Conservation (phyloP, 2,888 invertebrate species). For the Chesias legatella region DNA sequence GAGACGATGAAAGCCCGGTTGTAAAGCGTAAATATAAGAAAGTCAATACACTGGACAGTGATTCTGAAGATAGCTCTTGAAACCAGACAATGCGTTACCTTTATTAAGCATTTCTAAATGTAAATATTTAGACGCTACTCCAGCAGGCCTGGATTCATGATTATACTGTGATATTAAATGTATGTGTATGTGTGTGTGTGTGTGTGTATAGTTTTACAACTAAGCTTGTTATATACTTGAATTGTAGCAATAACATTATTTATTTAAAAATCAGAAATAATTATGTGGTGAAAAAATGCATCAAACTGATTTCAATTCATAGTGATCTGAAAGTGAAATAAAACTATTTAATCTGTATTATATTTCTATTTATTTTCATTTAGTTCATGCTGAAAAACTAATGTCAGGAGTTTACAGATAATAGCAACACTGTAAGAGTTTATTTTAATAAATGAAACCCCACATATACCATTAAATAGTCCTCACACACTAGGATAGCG, state of each 20-base stretch:
- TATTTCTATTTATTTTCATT: slow-evolving; percentile 10
- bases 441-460: too few species aligned
- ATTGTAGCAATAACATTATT: slow-evolving; percentile 4
- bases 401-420: background rate
- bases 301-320: slow-evolving; percentile 16
- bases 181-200: slow-evolving; percentile 15
- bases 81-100: too few species aligned
- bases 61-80: slow-evolving; percentile 64
- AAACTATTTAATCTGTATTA: slow-evolving; percentile 11
- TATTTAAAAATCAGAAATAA: slow-evolving; percentile 5
- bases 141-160: slow-evolving; percentile 23
- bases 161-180: slow-evolving; percentile 52
- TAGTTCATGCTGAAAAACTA: slow-evolving; percentile 4
- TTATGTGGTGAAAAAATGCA: background rate
- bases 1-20: slow-evolving; percentile 52
- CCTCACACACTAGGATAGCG: too few species aligned
- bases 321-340: slow-evolving; percentile 9
- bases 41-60: slow-evolving; percentile 57
- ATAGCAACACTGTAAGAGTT: background rate
- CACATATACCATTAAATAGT: too few species aligned
- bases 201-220: background rate
- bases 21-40: slow-evolving; percentile 49
- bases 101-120: too few species aligned
- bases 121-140: slow-evolving; percentile 13
- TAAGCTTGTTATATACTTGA: slow-evolving; percentile 2